A percentile compares a stretch with the other conserved stretches of the same genome.
phyloP scores from a whole-genome alignment of 1,140 invertebrate genomes.

The Gonatopus flavifemur region DNA sequence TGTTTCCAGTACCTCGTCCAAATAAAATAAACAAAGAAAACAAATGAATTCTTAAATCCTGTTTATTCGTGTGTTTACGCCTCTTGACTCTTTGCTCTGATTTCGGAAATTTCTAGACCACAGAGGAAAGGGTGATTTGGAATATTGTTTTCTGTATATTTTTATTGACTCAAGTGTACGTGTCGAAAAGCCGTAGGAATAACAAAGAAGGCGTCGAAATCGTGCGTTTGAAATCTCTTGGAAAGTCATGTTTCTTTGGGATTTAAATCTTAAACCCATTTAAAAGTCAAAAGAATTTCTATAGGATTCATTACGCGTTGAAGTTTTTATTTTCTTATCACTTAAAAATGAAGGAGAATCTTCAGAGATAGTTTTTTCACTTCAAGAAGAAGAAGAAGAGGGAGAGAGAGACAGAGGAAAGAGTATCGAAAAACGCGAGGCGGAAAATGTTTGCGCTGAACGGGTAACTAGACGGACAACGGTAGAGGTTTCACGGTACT shows the following conservation, averaged over 20 bases:
- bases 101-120: conserved; percentile 15
- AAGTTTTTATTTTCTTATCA: conserved; percentile 5
- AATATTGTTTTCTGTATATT: too few species aligned
- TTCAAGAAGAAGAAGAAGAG: too few species aligned
- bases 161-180: not conserved
- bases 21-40: conserved; percentile 5
- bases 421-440: not conserved
- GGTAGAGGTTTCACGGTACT: conserved; percentile 35
- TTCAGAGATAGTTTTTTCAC: not conserved
- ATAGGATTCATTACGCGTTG: too few species aligned
- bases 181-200: conserved; percentile 27
- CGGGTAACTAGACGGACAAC: too few species aligned
- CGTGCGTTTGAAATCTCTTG: too few species aligned
- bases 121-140: too few species aligned
- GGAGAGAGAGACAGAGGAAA: too few species aligned
- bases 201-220: conserved; percentile 22
- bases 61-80: too few species aligned
- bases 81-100: not conserved
- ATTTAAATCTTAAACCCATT: not conserved
- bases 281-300: not conserved
- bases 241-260: not conserved
- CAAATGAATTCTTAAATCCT: too few species aligned
- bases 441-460: too few species aligned
- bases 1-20: too few species aligned
- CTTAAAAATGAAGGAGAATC: too few species aligned